Evolutionary conservation across 2,797 vertebrate species (phyloP).

Genomic region (Dendrocincla tyrannina): DNA sequence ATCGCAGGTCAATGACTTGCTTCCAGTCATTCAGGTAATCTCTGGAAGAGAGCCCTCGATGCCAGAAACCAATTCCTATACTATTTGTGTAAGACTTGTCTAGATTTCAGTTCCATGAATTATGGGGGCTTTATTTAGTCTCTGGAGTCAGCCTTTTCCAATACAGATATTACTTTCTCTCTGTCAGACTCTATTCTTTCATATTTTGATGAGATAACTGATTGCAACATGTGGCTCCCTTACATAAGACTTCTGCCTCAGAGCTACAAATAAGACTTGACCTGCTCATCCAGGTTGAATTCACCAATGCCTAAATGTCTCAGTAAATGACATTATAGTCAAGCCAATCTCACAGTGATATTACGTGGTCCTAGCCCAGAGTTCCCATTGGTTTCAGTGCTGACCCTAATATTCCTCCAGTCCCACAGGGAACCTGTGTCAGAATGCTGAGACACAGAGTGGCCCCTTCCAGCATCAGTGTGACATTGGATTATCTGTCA

Average conservation of each 20-base stretch:
- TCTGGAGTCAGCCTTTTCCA: neutral
- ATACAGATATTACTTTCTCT: neutral
- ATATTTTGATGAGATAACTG: neutral
- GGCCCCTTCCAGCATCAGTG: neutral
- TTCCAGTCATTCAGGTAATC: neutral
- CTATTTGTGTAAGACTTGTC: neutral
- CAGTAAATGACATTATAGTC: neutral
- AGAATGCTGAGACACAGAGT: rapidly evolving
- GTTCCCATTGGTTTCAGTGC: neutral
- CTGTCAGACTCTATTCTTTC: neutral
- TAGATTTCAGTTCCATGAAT: neutral
- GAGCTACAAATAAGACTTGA: neutral
- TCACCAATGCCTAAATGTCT: neutral
- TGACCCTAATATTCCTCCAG: neutral
- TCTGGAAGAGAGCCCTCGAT: neutral
- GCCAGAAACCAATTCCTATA: neutral
- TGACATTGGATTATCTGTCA: neutral
- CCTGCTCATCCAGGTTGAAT: neutral
- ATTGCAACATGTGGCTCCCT: neutral
- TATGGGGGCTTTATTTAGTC: neutral
- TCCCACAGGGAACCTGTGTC: neutral
- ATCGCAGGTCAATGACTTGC: neutral
- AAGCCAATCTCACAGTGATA: neutral
- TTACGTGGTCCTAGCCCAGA: neutral
- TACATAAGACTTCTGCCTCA: neutral